Conservation (phyloP, 2,113 vertebrate genomes). For the Nycticryphes semicollaris region DNA sequence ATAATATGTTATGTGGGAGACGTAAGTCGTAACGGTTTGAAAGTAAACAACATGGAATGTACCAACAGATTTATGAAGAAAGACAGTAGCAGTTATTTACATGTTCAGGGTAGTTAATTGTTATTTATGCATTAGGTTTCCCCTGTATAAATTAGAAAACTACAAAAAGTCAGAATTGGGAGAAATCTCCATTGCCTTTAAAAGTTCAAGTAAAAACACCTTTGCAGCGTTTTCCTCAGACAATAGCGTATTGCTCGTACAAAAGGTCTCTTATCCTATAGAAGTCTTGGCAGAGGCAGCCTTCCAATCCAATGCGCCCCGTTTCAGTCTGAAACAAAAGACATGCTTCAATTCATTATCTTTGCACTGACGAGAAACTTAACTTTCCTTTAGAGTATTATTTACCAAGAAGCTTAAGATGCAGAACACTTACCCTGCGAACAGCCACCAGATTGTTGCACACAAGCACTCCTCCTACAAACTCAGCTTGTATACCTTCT, state of each 20-base stretch:
- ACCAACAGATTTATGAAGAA: conserved; percentile 15
- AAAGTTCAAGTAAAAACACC: conserved; percentile 62
- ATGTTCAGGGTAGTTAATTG: conserved; percentile 30
- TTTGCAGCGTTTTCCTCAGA: conserved; percentile 74
- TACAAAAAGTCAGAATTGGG: conserved; percentile 49
- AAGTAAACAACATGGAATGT: conserved; percentile 41
- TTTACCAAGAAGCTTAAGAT: neutral
- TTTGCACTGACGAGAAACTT: neutral
- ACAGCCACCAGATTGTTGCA: conserved; percentile 99
- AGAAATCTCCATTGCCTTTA: conserved; percentile 30
- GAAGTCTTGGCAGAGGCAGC: conserved; percentile 97
- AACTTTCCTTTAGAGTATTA: neutral
- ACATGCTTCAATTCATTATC: neutral
- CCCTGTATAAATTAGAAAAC: conserved; percentile 69
- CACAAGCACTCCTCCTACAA: conserved; percentile 96
- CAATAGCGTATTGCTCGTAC: conserved; percentile 96
- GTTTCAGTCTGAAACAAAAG: conserved; percentile 91
- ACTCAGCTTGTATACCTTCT: conserved; percentile 97
- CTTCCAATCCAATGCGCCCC: conserved; percentile 95
- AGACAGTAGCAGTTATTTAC: conserved; percentile 31
- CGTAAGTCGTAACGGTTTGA: neutral
- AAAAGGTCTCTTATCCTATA: conserved; percentile 98
- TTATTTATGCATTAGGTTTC: conserved; percentile 16
- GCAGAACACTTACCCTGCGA: conserved; percentile 85
- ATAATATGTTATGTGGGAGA: neutral